Evolutionary conservation across 1,140 invertebrate genomes (phyloP), one percentile per base, ranked within the genome.

Genomic region (Monochamus saltuarius): DNA sequence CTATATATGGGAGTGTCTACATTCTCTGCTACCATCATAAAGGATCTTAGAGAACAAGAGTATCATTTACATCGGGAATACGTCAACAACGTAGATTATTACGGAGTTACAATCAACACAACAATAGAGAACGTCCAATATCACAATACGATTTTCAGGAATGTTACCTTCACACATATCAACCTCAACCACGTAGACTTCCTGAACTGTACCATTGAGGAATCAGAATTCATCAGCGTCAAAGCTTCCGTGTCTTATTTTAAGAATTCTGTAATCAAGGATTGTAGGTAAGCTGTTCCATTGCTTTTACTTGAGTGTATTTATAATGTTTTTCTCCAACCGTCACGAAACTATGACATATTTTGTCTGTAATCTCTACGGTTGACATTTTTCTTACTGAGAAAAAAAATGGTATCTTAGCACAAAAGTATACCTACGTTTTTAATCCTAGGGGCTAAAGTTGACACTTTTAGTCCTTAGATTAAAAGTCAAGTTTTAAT

Each of bases 201-300:
- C 67, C 68, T 78, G 54, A 81, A 82, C 67, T 83, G 82, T 67
- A 76, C 77, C 11, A 78, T 83, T 51, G 75, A 78, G 43, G 76
- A 77, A 8, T 74, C 80, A 22, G 78, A 81, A 63, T 83, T 83
- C 64, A 76, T 76, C 39, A 81, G 77, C 53, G 78, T 83, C 37
- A 81, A 79, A 59, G 78, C 80, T 14, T 81, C 80, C 42, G 80
- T 80, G 52, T 82, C 81, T 2, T 77, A 79, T 56, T 83, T 83
- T 68, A 75, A 73, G 52, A 74, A 82, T 69, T 79, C 79, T 39
- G 62, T 73, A 37, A 79, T 82, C 36, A 69, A 76, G 59, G 70
- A 80, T 67, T 79, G 77, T 1, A 80, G 77, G 78, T 79, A 61
- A 71, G 73, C n/a, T 51, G 46, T n/a, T 4, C 4, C 2, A 4